phyloP scores from a whole-genome alignment of 2,113 vertebrate genomes.

The Motacilla tschutschensis region DNA sequence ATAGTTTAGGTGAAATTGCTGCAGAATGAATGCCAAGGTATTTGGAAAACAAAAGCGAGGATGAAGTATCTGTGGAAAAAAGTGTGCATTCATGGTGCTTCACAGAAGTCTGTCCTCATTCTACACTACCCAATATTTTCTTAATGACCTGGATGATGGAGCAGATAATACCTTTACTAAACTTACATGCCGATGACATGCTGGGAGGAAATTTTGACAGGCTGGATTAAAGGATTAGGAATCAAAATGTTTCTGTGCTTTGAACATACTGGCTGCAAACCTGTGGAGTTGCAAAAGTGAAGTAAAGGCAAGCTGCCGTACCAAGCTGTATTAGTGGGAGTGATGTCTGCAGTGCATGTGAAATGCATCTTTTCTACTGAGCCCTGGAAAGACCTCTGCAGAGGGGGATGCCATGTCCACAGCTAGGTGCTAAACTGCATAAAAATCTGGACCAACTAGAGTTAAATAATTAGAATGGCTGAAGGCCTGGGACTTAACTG shows the following conservation, averaged over 20 bases:
- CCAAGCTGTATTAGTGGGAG: background rate
- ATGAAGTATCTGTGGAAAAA: background rate
- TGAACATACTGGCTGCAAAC: background rate
- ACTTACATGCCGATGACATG: background rate
- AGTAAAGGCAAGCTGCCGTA: background rate
- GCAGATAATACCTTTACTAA: background rate
- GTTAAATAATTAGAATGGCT: background rate
- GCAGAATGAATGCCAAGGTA: constrained; percentile 18
- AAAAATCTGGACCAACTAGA: background rate
- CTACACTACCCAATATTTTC: background rate
- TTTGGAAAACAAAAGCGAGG: background rate
- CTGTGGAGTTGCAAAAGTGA: background rate
- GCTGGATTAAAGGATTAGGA: background rate
- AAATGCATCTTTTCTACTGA: background rate
- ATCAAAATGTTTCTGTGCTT: background rate
- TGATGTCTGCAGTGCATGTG: background rate
- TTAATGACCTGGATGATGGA: background rate
- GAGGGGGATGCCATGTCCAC: background rate
- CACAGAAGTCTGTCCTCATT: background rate
- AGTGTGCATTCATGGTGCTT: background rate
- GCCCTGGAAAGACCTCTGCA: background rate
- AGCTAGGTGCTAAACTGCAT: background rate
- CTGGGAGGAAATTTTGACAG: background rate
- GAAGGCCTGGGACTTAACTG: background rate
- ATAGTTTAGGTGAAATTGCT: constrained; percentile 13